A percentile compares a stretch with the other conserved stretches of the same genome.
Conservation (phyloP, 2,888 invertebrate species). For the Drosophila leonis region DNA sequence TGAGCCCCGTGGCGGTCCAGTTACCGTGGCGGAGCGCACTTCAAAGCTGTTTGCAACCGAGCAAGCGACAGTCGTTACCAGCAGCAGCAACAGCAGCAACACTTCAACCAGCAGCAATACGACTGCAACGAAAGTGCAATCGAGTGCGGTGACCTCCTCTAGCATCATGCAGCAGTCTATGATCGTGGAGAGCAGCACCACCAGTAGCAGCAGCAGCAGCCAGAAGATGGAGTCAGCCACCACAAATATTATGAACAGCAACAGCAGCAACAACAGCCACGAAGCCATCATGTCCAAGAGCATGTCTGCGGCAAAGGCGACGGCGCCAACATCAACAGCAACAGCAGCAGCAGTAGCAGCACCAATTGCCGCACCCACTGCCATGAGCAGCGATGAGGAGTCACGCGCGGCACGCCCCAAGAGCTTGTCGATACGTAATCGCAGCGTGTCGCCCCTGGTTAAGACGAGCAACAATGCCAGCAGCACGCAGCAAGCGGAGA, state of each 20-base stretch:
- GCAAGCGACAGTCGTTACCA: conserved; percentile 42
- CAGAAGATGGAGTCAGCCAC: conserved; percentile 57
- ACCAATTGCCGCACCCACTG: conserved; percentile 22
- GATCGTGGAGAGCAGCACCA: conserved; percentile 73
- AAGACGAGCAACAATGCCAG: conserved; percentile 25
- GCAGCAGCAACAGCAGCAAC: conserved; percentile 47
- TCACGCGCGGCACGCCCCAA: conserved; percentile 79
- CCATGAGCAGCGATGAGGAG: conserved; percentile 76
- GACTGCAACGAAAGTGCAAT: conserved; percentile 80
- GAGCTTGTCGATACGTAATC: conserved; percentile 82
- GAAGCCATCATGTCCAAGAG: conserved; percentile 71
- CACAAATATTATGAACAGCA: conserved; percentile 48
- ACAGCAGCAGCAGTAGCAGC: conserved; percentile 29
- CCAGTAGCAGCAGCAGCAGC: conserved; percentile 37
- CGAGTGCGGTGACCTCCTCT: conserved; percentile 79
- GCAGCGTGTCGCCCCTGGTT: conserved; percentile 83
- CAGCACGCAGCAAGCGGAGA: conserved; percentile 36
- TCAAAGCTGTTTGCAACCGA: conserved; percentile 78
- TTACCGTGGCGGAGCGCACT: conserved; percentile 65
- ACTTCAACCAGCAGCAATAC: conserved; percentile 42
- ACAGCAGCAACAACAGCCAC: conserved; percentile 52
- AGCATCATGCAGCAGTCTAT: conserved; percentile 78
- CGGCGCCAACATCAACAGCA: conserved; percentile 45
- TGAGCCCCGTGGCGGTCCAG: conserved; percentile 71
- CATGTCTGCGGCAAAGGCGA: conserved; percentile 55